These are phyloP conservation scores for Epizoanthus illoricatus DNA, from an alignment of 92 coral and sea anemone genomes.

Conservation along the genomic window DNA sequence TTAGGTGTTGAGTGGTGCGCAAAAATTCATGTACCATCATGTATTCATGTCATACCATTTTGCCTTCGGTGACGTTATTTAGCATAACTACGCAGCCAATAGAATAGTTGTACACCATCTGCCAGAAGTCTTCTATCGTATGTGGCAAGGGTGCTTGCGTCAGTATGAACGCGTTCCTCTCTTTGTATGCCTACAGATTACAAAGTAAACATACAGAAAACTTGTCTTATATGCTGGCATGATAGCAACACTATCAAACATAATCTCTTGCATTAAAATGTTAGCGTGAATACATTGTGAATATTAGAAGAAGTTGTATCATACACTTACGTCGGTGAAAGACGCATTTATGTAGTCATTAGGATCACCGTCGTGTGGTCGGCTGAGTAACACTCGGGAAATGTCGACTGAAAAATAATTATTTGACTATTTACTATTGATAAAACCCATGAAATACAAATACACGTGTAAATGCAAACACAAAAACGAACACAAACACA, in stretches of 20 bases:
- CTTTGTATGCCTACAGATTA: constrained; percentile 49
- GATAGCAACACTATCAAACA: no score
- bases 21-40: no score
- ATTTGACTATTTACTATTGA: no score
- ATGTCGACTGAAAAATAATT: constrained; percentile 43
- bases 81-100: constrained; percentile 77
- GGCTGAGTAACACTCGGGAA: constrained; percentile 49
- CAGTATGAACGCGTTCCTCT: constrained; percentile 61
- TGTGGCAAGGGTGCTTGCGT: constrained; percentile 77
- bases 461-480: no score
- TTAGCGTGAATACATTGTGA: no score
- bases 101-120: constrained; percentile 55
- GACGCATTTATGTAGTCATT: constrained; percentile 69
- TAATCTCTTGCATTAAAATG: no score
- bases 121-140: constrained; percentile 76
- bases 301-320: no score
- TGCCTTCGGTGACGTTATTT: constrained; percentile 51
- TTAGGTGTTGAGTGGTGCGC: no score
- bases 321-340: constrained; percentile 65
- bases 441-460: no score
- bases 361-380: constrained; percentile 14
- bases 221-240: no score
- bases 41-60: constrained; percentile 38
- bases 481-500: no score
- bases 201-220: background rate